phyloP scores from a whole-genome alignment of 2,113 vertebrate genomes.

The Phaetusa simplex region DNA sequence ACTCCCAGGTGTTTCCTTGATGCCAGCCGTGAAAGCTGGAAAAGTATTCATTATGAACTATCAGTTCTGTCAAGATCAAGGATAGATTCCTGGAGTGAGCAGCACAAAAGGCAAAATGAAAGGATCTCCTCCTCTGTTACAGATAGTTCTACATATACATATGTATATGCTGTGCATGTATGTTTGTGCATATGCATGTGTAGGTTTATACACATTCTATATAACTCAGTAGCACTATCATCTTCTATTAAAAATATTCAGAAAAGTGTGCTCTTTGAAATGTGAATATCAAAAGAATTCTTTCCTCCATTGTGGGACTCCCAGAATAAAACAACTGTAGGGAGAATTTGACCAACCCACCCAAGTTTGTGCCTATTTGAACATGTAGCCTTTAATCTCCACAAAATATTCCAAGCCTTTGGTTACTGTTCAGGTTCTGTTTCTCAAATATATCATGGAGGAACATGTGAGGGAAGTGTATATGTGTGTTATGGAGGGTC shows the following conservation, averaged over 20 bases:
- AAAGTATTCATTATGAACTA: constrained; percentile 64
- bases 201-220: constrained; percentile 22
- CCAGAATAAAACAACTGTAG: constrained; percentile 13
- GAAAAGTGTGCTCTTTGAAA: constrained; percentile 41
- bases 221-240: background rate
- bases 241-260: constrained; percentile 49
- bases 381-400: background rate
- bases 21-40: constrained; percentile 44
- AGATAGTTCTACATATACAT: constrained; percentile 31
- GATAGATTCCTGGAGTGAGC: constrained; percentile 56
- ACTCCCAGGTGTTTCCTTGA: constrained; percentile 60
- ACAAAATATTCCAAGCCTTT: background rate
- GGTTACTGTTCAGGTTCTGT: background rate
- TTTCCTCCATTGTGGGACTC: background rate
- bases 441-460: background rate
- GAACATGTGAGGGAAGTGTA: background rate
- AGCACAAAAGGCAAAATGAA: constrained; percentile 55
- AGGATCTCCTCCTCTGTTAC: constrained; percentile 27
- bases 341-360: constrained; percentile 18
- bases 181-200: constrained; percentile 38
- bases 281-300: constrained; percentile 39
- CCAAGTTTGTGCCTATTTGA: constrained; percentile 12
- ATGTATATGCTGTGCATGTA: constrained; percentile 44
- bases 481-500: background rate
- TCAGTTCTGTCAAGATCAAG: constrained; percentile 64